Base-by-base conservation (phyloP, 2,888 invertebrate genomes). In the Conus canariensis region DNA sequence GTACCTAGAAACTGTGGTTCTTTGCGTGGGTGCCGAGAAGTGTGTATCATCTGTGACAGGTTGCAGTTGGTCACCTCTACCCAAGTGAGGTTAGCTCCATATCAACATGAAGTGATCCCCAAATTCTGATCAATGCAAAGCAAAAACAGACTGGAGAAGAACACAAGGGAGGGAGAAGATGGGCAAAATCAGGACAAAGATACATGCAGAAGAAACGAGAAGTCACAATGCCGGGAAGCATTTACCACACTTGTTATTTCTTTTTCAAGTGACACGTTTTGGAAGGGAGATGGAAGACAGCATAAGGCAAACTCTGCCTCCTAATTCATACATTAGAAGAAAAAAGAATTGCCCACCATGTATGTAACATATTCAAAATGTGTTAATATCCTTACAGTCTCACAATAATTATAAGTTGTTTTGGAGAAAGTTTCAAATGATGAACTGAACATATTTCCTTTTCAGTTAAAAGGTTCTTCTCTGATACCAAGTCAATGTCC, bases 101-200 rank as follows among this genome's bases (percentile, higher is more conserved):
- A 83, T 30, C 16, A 22, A 80, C n/a, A 60, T 16, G 56, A 58
- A 58, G 83, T 58, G 12, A 22, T 16, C 45, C 45, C 25, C 16
- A 64, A 64, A n/a, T 64, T 64, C 67, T 86, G 86, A 86, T 59
- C 8, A 86, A 86, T 59, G 86, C 86, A 86, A 86, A 67, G 86
- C 64, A 12, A 25, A 67, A 64, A 25, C 60, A 59, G 25, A 45
- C 30, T 10, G 10, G 30, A 30, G 45, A 80, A 30, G 8, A 80
- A 30, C 9, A 80, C 12, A 10, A 80, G 30, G 30, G 14, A 0
- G n/a, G n/a, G 10, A 80, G 30, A 45, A 80, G 30, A 77, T 30
- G 77, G 30, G 30, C 77, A 80, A 30, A 30, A 22, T 80, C 77
- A 80, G 30, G 77, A 30, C 12, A 80, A 80, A 14, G 10, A 6